Conservation (phyloP, 2,888 invertebrate species). For the Pemphredon lugubris region DNA sequence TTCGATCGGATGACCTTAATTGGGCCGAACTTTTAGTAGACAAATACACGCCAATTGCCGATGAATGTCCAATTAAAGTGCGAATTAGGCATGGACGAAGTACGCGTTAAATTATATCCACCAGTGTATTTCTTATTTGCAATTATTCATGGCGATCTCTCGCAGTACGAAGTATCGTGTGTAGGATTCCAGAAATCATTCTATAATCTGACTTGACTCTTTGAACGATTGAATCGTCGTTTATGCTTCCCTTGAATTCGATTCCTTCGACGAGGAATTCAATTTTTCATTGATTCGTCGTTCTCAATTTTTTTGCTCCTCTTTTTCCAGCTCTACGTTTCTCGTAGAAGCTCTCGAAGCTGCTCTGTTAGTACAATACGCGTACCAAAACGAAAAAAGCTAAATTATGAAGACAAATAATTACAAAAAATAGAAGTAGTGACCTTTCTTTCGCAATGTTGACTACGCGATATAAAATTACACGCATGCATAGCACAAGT, state of each 20-base stretch:
- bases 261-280: too few relatives aligned
- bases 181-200: too few relatives aligned
- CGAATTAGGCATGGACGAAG: not conserved
- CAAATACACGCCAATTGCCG: not conserved
- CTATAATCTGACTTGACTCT: too few relatives aligned
- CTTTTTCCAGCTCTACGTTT: not conserved
- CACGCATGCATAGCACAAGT: too few relatives aligned
- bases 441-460: too few relatives aligned
- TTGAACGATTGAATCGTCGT: too few relatives aligned
- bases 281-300: constrained; percentile 14
- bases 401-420: too few relatives aligned
- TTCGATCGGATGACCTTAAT: constrained; percentile 5
- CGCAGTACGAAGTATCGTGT: too few relatives aligned
- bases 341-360: constrained; percentile 24
- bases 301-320: not conserved
- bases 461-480: not conserved
- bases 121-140: not conserved
- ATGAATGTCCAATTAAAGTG: not conserved
- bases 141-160: not conserved
- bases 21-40: constrained; percentile 8
- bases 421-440: too few relatives aligned
- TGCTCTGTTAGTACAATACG: too few relatives aligned
- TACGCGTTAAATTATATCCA: constrained; percentile 4
- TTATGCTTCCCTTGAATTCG: too few relatives aligned
- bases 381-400: too few relatives aligned